Evolutionary conservation across 2,113 vertebrate genomes (phyloP).

Genomic region (Oxygymnocypris stewartii): DNA sequence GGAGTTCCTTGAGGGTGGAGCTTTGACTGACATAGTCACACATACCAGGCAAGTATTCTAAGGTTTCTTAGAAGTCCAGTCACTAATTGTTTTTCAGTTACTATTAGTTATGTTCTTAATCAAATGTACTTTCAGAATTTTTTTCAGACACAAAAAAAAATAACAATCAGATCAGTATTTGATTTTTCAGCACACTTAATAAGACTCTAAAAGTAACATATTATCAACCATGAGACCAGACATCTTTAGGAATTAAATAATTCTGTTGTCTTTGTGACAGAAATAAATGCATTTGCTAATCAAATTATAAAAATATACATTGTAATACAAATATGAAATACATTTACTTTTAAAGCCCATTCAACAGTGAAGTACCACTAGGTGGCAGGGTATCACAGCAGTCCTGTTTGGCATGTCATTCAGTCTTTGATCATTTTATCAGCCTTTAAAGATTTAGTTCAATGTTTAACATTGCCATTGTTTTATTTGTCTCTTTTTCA

Average conservation of each 20-base stretch:
- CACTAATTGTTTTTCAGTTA: background rate
- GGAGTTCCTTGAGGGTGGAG: slow-evolving; percentile 96
- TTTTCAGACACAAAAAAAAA: no score
- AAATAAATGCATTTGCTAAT: background rate
- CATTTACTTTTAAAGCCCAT: background rate
- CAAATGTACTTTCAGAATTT: background rate
- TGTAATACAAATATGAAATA: background rate
- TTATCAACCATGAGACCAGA: background rate
- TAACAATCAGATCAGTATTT: no score
- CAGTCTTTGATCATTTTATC: background rate
- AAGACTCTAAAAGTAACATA: background rate
- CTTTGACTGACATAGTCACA: slow-evolving; percentile 93
- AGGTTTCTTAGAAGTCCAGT: background rate
- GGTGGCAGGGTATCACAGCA: slow-evolving; percentile 57
- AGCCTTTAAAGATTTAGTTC: background rate
- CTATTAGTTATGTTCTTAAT: background rate
- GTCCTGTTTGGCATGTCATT: background rate
- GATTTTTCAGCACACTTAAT: background rate
- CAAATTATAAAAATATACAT: background rate
- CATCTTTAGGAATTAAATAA: background rate
- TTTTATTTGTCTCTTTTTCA: slow-evolving; percentile 54
- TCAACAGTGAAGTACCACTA: slow-evolving; percentile 53
- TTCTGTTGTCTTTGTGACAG: background rate
- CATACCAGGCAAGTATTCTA: slow-evolving; percentile 83
- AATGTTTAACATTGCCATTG: background rate